Conservation (phyloP, 2,888 invertebrate genomes). For the Alloscopus bannaensis region DNA sequence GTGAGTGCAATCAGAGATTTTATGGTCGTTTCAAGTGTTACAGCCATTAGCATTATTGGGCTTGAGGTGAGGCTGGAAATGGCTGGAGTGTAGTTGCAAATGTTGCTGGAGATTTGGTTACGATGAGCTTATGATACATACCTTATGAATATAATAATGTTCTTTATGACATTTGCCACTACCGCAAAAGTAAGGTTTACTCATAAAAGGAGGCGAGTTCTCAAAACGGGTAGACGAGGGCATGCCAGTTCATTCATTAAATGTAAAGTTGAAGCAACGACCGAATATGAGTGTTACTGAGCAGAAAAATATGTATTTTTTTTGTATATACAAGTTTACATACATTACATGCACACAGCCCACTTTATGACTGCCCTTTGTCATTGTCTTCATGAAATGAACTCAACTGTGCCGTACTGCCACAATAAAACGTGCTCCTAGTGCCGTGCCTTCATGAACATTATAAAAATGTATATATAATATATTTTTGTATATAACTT, state of each 20-base stretch:
- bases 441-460: slow-evolving; percentile 22
- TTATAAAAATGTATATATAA: slow-evolving; percentile 16
- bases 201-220: no score
- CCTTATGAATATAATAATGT: no score
- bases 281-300: not conserved
- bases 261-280: not conserved
- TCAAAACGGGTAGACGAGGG: no score
- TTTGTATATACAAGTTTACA: not conserved
- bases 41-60: slow-evolving; percentile 38
- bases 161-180: no score
- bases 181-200: no score
- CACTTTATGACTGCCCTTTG: slow-evolving; percentile 57
- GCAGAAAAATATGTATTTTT: not conserved
- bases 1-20: no score
- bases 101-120: no score
- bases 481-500: slow-evolving; percentile 25
- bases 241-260: no score
- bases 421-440: slow-evolving; percentile 56
- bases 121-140: no score
- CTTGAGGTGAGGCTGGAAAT: slow-evolving; percentile 43
- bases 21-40: no score
- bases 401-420: slow-evolving; percentile 38
- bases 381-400: slow-evolving; percentile 50
- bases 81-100: slow-evolving; percentile 41
- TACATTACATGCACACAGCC: slow-evolving; percentile 9